A percentile compares a stretch with the other conserved stretches of the same genome.
phyloP scores from a whole-genome alignment of 2,113 vertebrate species.

The Ptilonorhynchus violaceus region DNA sequence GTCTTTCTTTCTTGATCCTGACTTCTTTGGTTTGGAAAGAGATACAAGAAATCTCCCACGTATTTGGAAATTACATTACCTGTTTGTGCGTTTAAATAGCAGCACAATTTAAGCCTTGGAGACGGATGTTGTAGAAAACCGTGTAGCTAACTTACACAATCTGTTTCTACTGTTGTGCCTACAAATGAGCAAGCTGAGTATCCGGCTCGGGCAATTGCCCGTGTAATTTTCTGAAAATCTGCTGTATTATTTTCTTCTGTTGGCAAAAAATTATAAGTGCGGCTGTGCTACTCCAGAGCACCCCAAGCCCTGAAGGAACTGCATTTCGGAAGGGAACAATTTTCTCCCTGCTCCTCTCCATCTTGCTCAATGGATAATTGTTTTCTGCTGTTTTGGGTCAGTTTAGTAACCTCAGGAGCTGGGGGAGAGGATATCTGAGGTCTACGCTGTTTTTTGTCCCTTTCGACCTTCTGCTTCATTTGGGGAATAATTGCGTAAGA shows the following conservation, averaged over 20 bases:
- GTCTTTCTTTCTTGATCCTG: not conserved
- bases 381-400: slow-evolving; percentile 52
- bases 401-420: slow-evolving; percentile 16
- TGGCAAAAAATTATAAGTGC: not conserved
- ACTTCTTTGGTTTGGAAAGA: slow-evolving; percentile 9
- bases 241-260: slow-evolving; percentile 11
- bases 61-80: slow-evolving; percentile 13
- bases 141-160: not conserved
- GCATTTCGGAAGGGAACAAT: slow-evolving; percentile 25
- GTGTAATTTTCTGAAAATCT: slow-evolving; percentile 57
- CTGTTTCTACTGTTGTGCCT: slow-evolving; percentile 48
- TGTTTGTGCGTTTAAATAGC: slow-evolving; percentile 18
- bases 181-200: slow-evolving; percentile 46
- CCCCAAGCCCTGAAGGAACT: not conserved
- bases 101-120: not conserved
- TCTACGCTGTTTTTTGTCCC: not conserved
- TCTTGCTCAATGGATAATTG: slow-evolving; percentile 29
- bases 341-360: slow-evolving; percentile 16
- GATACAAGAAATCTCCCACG: not conserved
- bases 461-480: not conserved
- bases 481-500: not conserved
- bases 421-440: not conserved
- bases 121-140: not conserved
- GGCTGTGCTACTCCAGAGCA: not conserved
- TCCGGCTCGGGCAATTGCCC: slow-evolving; percentile 39